Conservation (phyloP, 2,888 invertebrate genomes). For the Euclidia mi region DNA sequence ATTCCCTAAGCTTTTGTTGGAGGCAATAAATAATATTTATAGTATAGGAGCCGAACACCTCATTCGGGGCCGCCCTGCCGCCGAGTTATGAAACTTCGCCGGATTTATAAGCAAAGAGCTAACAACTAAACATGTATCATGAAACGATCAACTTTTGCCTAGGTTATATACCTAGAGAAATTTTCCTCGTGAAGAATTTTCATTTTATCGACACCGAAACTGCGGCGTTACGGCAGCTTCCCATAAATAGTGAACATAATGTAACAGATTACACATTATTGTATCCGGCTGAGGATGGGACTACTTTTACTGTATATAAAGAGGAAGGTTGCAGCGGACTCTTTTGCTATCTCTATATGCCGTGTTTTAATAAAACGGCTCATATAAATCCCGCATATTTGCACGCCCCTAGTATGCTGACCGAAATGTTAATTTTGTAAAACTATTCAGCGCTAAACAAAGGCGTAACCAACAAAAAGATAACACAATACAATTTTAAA, state of each 20-base stretch:
- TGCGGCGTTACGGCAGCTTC: conserved; percentile 34
- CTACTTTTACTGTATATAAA: conserved; percentile 14
- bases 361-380: conserved; percentile 2
- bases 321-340: conserved; percentile 8
- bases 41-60: conserved; percentile 69
- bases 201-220: conserved; percentile 49
- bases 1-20: conserved; percentile 53
- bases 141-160: conserved; percentile 59
- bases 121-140: conserved; percentile 59
- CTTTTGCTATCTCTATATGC: conserved; percentile 3
- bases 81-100: conserved; percentile 70
- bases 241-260: conserved; percentile 36
- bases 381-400: neutral
- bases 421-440: conserved; percentile 7
- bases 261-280: conserved; percentile 42
- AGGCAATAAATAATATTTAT: conserved; percentile 76
- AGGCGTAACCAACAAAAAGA: conserved; percentile 13
- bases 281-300: conserved; percentile 29
- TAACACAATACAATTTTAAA: conserved; percentile 16
- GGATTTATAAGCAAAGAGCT: conserved; percentile 69
- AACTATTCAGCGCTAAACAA: conserved; percentile 7
- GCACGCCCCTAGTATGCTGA: neutral
- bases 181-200: conserved; percentile 61
- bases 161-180: conserved; percentile 44
- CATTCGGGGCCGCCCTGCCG: conserved; percentile 62